These are phyloP conservation scores for Spongilla lacustris DNA, from an alignment of 37 sponge, comb jelly and placozoan genomes.

Conservation along the genomic window DNA sequence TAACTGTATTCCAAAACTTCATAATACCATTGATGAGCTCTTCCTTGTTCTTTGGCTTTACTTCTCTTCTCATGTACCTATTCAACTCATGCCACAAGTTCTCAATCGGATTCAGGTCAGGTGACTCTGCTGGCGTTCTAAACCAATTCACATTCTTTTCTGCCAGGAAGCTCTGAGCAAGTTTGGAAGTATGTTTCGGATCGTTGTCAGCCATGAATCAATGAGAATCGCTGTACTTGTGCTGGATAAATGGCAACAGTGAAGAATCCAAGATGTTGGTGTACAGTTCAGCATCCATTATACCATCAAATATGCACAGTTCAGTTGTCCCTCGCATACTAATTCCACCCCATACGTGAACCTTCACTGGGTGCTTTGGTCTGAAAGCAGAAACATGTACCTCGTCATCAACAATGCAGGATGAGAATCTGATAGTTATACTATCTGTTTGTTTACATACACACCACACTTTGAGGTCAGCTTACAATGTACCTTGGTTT, in stretches of 20 bases:
- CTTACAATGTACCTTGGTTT: conserved; percentile 7
- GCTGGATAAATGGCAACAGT: conserved; percentile 31
- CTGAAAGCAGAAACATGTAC: background rate
- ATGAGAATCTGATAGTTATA: too few relatives aligned
- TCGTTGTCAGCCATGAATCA: conserved; percentile 50
- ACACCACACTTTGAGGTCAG: too few relatives aligned
- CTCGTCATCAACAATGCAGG: background rate
- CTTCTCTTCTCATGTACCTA: conserved; percentile 25
- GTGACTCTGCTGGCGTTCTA: conserved; percentile 36
- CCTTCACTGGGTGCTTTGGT: conserved; percentile 51
- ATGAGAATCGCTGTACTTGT: conserved; percentile 7
- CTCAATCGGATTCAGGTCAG: conserved; percentile 37
- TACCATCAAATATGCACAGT: conserved; percentile 50
- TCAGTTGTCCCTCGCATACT: conserved; percentile 22
- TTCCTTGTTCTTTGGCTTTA: conserved; percentile 23
- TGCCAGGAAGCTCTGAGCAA: conserved; percentile 5
- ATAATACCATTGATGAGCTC: conserved; percentile 29
- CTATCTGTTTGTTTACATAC: too few relatives aligned
- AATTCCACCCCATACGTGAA: conserved; percentile 50
- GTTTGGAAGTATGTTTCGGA: conserved; percentile 21
- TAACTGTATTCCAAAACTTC: conserved; percentile 37
- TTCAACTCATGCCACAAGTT: conserved; percentile 46
- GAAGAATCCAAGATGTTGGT: conserved; percentile 10
- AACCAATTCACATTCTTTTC: conserved; percentile 30
- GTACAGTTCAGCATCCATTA: conserved; percentile 24